Conservation (phyloP, 2,888 invertebrate genomes). For the Xestoiulus laeticollis region DNA sequence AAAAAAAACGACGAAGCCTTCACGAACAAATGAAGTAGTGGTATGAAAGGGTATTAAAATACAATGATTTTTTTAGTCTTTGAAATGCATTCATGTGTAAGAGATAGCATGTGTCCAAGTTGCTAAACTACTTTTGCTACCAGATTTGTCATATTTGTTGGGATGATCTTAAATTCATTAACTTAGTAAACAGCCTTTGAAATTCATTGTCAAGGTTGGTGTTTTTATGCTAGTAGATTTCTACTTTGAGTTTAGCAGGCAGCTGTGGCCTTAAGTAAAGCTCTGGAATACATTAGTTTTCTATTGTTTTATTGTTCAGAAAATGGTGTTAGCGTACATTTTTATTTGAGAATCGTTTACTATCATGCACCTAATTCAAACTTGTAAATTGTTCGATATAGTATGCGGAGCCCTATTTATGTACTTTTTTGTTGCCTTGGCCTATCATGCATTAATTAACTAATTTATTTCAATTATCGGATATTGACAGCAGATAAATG, state of each 20-base stretch:
- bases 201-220: too few species aligned
- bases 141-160: not conserved
- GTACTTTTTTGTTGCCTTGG: not conserved
- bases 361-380: not conserved
- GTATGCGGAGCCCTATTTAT: too few species aligned
- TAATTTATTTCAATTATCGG: not conserved
- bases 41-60: not conserved
- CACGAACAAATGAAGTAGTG: not conserved
- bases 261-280: conserved; percentile 3
- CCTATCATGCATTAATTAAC: not conserved
- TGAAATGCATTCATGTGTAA: not conserved
- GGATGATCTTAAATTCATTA: not conserved
- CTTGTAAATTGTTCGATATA: not conserved
- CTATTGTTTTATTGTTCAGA: too few species aligned
- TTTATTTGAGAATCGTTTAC: not conserved
- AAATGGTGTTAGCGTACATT: not conserved
- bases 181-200: not conserved
- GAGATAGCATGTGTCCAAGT: not conserved
- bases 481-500: not conserved
- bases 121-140: not conserved
- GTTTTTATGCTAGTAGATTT: not conserved
- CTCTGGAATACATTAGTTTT: not conserved
- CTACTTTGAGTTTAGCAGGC: not conserved
- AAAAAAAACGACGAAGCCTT: not conserved
- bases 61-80: not conserved